Evolutionary conservation across 64 coral and sea anemone species (phyloP).

Genomic region (Trachythela sp.): DNA sequence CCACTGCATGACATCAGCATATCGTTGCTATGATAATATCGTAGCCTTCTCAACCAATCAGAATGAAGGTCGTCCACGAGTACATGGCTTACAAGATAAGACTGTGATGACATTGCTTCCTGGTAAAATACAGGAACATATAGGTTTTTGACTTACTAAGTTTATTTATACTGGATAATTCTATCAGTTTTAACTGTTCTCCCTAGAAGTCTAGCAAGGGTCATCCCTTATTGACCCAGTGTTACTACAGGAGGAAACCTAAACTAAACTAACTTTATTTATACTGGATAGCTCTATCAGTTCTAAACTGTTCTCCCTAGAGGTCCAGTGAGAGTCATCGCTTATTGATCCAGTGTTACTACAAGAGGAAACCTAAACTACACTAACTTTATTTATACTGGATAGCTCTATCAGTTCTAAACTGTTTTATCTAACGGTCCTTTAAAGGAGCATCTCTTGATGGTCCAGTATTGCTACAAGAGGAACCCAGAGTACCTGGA

Average conservation of each 20-base stretch:
- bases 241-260: background rate
- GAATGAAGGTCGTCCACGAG: conserved; percentile 58
- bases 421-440: background rate
- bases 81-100: conserved; percentile 50
- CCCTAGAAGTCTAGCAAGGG: too few relatives aligned
- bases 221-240: too few relatives aligned
- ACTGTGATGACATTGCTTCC: conserved; percentile 56
- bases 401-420: too few relatives aligned
- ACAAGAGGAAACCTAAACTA: too few relatives aligned
- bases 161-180: too few relatives aligned
- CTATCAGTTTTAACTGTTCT: too few relatives aligned
- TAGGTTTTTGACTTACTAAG: background rate
- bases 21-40: conserved; percentile 64
- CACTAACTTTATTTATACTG: too few relatives aligned
- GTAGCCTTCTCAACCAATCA: conserved; percentile 67
- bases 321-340: too few relatives aligned
- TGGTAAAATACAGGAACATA: background rate
- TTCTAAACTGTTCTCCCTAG: too few relatives aligned
- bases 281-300: too few relatives aligned
- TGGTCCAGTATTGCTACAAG: background rate
- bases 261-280: background rate
- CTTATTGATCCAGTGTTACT: too few relatives aligned
- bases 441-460: background rate
- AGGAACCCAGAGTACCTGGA: too few relatives aligned
- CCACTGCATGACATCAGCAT: conserved; percentile 77